Percentiles rank a stretch among this genome's conserved stretches.
Conservation (phyloP, 2,113 vertebrate genomes). For the Lichenostomus cassidix region DNA sequence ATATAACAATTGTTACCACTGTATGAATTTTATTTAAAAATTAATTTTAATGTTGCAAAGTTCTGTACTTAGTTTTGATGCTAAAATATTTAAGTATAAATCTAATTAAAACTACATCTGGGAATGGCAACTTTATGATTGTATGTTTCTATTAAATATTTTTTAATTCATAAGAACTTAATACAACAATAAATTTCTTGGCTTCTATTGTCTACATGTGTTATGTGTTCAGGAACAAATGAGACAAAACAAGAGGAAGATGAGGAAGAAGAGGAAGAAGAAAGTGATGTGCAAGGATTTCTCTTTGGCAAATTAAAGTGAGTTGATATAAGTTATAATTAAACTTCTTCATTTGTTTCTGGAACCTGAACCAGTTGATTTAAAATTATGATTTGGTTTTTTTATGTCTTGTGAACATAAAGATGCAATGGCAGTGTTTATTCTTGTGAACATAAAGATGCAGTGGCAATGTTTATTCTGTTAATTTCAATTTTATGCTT, state of each 20-base stretch:
- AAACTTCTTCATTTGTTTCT: neutral
- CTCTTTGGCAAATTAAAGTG: slow-evolving; percentile 90
- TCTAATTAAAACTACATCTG: neutral
- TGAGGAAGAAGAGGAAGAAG: slow-evolving; percentile 37
- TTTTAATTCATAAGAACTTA: neutral
- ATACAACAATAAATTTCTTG: neutral
- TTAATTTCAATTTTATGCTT: neutral
- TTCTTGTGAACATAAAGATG: neutral
- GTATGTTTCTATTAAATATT: neutral
- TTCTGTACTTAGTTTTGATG: neutral
- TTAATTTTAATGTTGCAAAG: neutral
- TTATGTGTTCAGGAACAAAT: slow-evolving; percentile 76
- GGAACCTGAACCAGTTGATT: neutral
- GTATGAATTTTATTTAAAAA: neutral
- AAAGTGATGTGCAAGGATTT: slow-evolving; percentile 91
- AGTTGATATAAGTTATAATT: slow-evolving; percentile 50
- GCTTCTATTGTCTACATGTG: neutral
- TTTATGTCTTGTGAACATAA: neutral
- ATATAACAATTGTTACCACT: neutral
- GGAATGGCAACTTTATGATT: neutral
- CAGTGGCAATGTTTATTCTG: neutral
- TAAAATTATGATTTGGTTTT: neutral
- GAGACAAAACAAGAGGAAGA: slow-evolving; percentile 68
- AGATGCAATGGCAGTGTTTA: neutral
- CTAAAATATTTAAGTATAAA: neutral